Conservation (phyloP, 1,140 invertebrate genomes). For the Orius laevigatus region DNA sequence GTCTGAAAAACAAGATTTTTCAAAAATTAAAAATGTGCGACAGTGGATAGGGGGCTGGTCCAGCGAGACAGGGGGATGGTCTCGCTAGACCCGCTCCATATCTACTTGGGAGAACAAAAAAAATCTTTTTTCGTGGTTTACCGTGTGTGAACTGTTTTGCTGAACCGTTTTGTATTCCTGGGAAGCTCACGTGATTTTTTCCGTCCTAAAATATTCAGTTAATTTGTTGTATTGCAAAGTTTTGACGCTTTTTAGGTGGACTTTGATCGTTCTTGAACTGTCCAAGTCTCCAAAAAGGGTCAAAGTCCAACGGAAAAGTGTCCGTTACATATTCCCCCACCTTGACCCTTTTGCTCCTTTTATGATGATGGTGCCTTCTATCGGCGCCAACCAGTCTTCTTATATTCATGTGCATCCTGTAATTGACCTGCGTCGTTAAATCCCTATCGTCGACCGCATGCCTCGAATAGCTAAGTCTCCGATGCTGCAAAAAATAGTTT, state of each 20-base stretch:
- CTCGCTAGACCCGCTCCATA: no score
- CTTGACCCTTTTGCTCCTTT: slow-evolving; percentile 57
- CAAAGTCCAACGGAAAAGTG: no score
- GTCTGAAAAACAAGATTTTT: slow-evolving; percentile 13
- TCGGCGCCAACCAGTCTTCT: slow-evolving; percentile 67
- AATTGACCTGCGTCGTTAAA: slow-evolving; percentile 71
- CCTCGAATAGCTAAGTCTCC: slow-evolving; percentile 74
- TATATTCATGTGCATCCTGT: slow-evolving; percentile 82
- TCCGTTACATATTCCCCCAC: slow-evolving; percentile 29
- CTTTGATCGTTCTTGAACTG: no score
- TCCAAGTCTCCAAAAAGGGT: no score
- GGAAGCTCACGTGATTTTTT: slow-evolving; percentile 72
- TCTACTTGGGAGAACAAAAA: no score
- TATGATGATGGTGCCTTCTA: slow-evolving; percentile 55
- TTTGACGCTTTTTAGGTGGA: no score
- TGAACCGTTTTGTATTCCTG: slow-evolving; percentile 68
- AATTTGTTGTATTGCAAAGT: not conserved
- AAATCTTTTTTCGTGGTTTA: slow-evolving; percentile 31
- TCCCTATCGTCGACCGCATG: slow-evolving; percentile 79
- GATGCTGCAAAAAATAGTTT: slow-evolving; percentile 42
- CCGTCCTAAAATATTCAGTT: slow-evolving; percentile 40
- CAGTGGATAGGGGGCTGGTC: no score
- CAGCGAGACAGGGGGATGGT: no score
- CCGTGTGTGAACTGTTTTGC: slow-evolving; percentile 71
- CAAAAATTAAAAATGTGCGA: no score